phyloP scores from a whole-genome alignment of 2,113 vertebrate species.

The Stercorarius parasiticus region DNA sequence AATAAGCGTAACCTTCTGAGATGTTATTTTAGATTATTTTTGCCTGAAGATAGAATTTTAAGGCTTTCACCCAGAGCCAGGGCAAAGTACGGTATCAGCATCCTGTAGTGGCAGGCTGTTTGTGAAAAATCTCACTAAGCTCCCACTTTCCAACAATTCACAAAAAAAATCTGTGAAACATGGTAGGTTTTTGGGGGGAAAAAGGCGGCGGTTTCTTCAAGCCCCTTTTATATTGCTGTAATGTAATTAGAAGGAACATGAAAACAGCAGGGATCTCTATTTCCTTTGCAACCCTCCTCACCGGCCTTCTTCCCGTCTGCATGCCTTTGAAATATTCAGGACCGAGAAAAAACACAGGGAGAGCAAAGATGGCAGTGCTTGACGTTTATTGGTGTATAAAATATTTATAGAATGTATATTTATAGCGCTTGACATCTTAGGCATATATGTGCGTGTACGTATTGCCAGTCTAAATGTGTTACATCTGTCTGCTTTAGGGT shows the following conservation, averaged over 20 bases:
- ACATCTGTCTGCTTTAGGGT: neutral
- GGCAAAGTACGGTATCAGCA: too few species aligned
- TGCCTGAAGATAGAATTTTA: neutral
- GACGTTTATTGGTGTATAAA: neutral
- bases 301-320: neutral
- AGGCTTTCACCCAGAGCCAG: neutral
- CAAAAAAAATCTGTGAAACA: neutral
- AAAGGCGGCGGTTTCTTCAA: neutral
- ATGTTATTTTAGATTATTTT: neutral
- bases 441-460: neutral
- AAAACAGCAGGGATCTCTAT: neutral
- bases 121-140: neutral
- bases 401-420: neutral
- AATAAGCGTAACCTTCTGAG: neutral
- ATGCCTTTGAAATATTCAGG: neutral
- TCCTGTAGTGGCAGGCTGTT: too few species aligned
- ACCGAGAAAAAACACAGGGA: neutral
- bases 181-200: fast-evolving
- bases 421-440: neutral
- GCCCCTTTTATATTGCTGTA: neutral
- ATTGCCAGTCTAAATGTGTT: neutral
- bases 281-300: neutral
- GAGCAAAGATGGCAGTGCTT: neutral
- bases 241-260: neutral
- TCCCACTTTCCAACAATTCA: neutral